Evolutionary conservation across 1,140 invertebrate species (phyloP), one percentile per base, ranked within the genome.

Genomic region (Mactra quadrangularis): DNA sequence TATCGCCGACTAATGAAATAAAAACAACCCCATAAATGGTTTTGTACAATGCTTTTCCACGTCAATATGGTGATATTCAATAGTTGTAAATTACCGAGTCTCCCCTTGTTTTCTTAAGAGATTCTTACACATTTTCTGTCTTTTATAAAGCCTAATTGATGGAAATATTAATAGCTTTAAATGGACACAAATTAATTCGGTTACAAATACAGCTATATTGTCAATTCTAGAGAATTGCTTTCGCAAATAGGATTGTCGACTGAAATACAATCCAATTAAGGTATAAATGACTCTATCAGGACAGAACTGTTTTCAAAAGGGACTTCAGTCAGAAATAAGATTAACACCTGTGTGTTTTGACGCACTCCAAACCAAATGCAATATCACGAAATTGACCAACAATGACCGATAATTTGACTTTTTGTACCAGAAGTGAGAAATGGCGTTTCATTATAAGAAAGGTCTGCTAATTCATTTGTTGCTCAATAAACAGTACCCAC

Each of bases 111-210:
- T 75, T 75, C 72, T 57, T 75, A 47, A 60, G 53, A 31, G 53
- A 75, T 59, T 75, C 72, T 75, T 75, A 75, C 72, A 60, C 53
- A 75, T 55, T 41, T n/a, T 47, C 72, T 75, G 57, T 60, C 72
- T 57, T 75, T 75, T 75, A 60, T 60, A 35, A 75, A 75, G 53
- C 13, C 72, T 75, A 75, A 75, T 75, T 75, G 72, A 75, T 75
- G 72, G 72, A 57, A 75, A 60, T 45, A 75, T 75, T 75, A 75
- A 75, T 75, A 75, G 72, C 72, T 75, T 75, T 41, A 75, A 75
- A 75, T 75, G 57, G 72, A 33, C 72, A 45, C 57, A 75, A 75
- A 75, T 75, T 75, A 75, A 75, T 75, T 75, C 57, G 53, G 72
- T 75, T 75, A 75, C 72, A 75, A 75, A 75, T 47, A 47, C 72